Evolutionary conservation across 2,888 invertebrate species (phyloP).

Genomic region (Drosophila borealis): DNA sequence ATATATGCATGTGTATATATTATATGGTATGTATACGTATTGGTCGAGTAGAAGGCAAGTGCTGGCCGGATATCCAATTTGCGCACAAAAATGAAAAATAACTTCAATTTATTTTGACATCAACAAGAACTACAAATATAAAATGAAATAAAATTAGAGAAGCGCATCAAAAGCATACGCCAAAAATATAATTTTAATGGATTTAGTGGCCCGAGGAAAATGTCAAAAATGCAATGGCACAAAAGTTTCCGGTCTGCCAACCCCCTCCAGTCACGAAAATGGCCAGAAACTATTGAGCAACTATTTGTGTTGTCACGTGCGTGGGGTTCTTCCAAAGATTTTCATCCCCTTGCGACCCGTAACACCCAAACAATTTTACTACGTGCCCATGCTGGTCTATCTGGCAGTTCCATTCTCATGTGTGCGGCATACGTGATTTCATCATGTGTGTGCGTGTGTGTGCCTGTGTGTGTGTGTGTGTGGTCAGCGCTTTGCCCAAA

Average conservation of each 20-base stretch:
- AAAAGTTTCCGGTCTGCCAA: conserved; percentile 41
- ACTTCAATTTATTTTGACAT: conserved; percentile 79
- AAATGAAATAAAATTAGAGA: conserved; percentile 72
- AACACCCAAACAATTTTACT: conserved; percentile 63
- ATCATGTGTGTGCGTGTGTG: conserved; percentile 5
- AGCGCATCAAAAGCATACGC: conserved; percentile 73
- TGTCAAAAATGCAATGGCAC: conserved; percentile 69
- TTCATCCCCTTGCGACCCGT: conserved; percentile 38
- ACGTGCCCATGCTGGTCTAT: conserved; percentile 65
- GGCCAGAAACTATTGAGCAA: conserved; percentile 62
- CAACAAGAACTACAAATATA: conserved; percentile 42
- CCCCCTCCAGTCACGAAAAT: conserved; percentile 1
- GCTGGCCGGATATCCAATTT: conserved; percentile 55
- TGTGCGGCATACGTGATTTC: conserved; percentile 47
- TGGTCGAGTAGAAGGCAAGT: conserved; percentile 41
- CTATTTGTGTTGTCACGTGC: conserved; percentile 78
- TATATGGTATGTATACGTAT: conserved; percentile 34
- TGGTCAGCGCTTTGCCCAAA: conserved; percentile 63
- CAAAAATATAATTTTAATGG: conserved; percentile 75
- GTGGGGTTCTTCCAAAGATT: conserved; percentile 66
- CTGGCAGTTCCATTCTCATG: conserved; percentile 35
- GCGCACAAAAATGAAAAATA: conserved; percentile 59
- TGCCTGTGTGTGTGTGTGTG: conserved; percentile 30
- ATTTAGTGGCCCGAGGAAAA: conserved; percentile 74
- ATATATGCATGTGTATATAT: conserved; percentile 7